These are phyloP conservation scores for Poeciliopsis infans DNA, from an alignment of 2,797 vertebrate genomes.

Conservation along the genomic window DNA sequence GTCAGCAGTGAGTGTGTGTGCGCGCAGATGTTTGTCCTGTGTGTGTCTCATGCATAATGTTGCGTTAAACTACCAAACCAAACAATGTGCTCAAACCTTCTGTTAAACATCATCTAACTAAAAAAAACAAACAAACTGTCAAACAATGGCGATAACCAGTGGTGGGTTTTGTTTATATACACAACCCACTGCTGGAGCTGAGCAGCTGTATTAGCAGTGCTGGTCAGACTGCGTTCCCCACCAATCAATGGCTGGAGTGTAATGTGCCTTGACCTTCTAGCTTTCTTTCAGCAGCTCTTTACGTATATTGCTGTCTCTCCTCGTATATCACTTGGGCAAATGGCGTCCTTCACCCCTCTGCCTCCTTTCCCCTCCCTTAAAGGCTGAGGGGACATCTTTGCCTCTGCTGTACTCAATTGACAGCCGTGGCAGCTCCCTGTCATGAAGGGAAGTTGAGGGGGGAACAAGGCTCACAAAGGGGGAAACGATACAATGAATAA, in stretches of 20 bases:
- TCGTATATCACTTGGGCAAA: conserved; percentile 80
- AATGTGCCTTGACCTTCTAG: conserved; percentile 81
- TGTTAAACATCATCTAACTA: background rate
- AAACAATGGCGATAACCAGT: background rate
- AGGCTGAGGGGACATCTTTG: conserved; percentile 77
- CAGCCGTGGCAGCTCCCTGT: conserved; percentile 58
- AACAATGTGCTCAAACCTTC: background rate
- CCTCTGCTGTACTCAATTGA: conserved; percentile 68
- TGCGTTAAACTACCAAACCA: background rate
- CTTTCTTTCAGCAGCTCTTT: conserved; percentile 80
- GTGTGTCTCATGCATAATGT: background rate
- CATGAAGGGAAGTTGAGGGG: conserved; percentile 26
- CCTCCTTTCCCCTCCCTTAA: conserved; percentile 68
- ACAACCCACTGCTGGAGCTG: conserved; percentile 45
- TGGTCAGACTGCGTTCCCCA: conserved; percentile 68
- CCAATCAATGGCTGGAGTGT: conserved; percentile 78
- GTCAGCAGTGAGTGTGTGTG: background rate
- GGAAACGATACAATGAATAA: conserved; percentile 75
- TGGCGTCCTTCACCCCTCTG: conserved; percentile 73
- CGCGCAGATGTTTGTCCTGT: background rate
- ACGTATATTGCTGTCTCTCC: conserved; percentile 77
- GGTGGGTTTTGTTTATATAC: conserved; percentile 29
- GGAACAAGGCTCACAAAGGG: conserved; percentile 37
- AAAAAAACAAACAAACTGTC: background rate
- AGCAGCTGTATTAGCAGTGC: conserved; percentile 74